Evolutionary conservation across 1,140 invertebrate genomes (phyloP), one percentile per base, ranked within the genome.

Genomic region (Pogonomyrmex californicus): DNA sequence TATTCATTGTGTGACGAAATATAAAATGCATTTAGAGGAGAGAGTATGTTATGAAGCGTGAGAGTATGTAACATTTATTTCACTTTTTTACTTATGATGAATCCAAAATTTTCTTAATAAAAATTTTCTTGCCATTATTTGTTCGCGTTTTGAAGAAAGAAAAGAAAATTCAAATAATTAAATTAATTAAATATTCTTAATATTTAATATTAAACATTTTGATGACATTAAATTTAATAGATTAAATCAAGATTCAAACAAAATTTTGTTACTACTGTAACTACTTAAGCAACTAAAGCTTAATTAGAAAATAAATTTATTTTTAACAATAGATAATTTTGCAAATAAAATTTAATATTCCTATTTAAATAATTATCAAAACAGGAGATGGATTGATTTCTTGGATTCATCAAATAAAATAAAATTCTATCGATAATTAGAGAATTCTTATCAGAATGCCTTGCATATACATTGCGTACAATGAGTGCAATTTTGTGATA

Each of bases 1-100:
- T 77, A 81, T 91, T 70, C 85, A 77, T 56, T 30, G 3, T 38
- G 66, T 30, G 51, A 60, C 3, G 1, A 9, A 65, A 62, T 44
- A 56, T 54, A 44, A 38, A 41, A 5, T 54, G 10, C 44, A 30
- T 71, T 60, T 47, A 44, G 23, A 23, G 23, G 23, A 2, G 4
- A 44, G 23, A 14, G 0, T 56, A 60, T 17, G 30, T 10, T 4
- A 23, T 17, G 9, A 79, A 54, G 41, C 30, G 1, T 36, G 33
- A 36, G 9, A 56, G 0, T 79, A 7, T 1, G n/a, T 17, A 41
- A 12, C 12, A 30, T 58, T n/a, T 58, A 76, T 51, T 71, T 23
- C 23, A 23, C 23, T 23, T 23, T 23, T 23, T 23, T 23, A 23
- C 23, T 23, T 30, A 17, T 33, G 30, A 49, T 14, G 44, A 49